Base-by-base conservation (phyloP, 2,797 vertebrate species). In the Chrosomus eos region DNA sequence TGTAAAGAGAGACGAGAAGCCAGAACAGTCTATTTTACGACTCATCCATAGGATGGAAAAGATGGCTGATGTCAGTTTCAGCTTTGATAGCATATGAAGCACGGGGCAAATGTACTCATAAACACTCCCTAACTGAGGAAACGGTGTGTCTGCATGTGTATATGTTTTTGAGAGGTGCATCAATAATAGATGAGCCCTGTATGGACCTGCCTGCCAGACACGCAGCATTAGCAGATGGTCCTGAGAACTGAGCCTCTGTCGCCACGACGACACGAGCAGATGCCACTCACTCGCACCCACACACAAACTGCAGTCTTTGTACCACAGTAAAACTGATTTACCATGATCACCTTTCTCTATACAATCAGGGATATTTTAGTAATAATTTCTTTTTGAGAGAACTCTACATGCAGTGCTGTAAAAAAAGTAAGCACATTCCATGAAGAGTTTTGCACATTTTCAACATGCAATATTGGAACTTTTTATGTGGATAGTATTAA, bases 131-230 rank as follows among this genome's bases (percentile, higher is more conserved):
- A 67, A 81, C 86, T 71, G 68, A n/a, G 68, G 60, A 38, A 83
- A 78, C 31, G 78, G 76, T 26, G 23, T 45, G 43, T 45, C 13
- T 45, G 43, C 13, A 45, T 14, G 43, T 66, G 76, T 83, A 31
- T 72, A 55, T 85, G 70, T 68, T 86, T 55, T 67, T 77, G 86
- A 80, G 82, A 84, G 85, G 70, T 26, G 84, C 71, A 91, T 90
- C 88, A 91, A 91, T 90, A 90, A 90, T 91, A 87, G 78, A 90
- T 89, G 89, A 87, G 75, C 28, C 58, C 86, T 86, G 67, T 82
- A 81, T 81, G 81, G 82, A 85, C 81, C 86, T 74, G 84, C 80
- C 84, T 88, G 87, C 89, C 86, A 91, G 88, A 85, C 82, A 81
- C 83, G 76, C 80, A 79, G 66, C 78, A 87, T 88, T 85, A 89